Percentiles rank a stretch among this genome's conserved stretches.
Conservation (phyloP, 2,797 vertebrate genomes). For the Helarctos malayanus region DNA sequence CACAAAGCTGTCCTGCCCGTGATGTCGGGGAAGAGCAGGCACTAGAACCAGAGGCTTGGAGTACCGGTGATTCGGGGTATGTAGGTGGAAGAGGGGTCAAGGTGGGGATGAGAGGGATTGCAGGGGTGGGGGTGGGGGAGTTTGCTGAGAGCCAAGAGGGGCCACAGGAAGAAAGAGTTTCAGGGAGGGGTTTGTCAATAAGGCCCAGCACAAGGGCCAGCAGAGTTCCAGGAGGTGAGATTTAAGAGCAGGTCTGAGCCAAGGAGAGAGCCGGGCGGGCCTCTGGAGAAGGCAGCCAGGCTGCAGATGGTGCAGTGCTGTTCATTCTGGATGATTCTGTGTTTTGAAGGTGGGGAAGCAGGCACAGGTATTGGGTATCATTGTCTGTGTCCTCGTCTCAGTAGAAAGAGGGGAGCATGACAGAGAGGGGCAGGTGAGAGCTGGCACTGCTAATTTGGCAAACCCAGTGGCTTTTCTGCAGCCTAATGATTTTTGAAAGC, state of each 20-base stretch:
- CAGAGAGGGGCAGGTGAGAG: slow-evolving; percentile 30
- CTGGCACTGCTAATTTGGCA: slow-evolving; percentile 47
- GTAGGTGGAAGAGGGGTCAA: neutral
- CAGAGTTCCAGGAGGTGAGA: neutral
- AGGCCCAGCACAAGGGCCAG: neutral
- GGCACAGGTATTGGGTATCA: neutral
- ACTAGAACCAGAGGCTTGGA: neutral
- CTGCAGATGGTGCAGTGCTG: neutral
- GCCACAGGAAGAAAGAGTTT: neutral
- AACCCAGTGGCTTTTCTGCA: slow-evolving; percentile 57
- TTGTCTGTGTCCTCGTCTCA: neutral
- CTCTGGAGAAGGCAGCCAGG: neutral
- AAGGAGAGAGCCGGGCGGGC: neutral
- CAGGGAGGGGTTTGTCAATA: neutral
- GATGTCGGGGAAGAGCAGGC: neutral
- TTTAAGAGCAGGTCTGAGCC: neutral
- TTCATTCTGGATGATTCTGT: neutral
- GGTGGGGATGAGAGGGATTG: neutral
- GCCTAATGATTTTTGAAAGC: slow-evolving; percentile 69
- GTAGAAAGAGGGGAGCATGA: neutral
- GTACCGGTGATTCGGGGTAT: neutral
- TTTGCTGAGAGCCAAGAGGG: neutral
- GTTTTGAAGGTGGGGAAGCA: neutral
- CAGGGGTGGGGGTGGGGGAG: neutral
- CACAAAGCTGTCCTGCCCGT: neutral